These are phyloP conservation scores for Eurosta solidaginis DNA, from an alignment of 1,140 invertebrate species.

Conservation along the genomic window DNA sequence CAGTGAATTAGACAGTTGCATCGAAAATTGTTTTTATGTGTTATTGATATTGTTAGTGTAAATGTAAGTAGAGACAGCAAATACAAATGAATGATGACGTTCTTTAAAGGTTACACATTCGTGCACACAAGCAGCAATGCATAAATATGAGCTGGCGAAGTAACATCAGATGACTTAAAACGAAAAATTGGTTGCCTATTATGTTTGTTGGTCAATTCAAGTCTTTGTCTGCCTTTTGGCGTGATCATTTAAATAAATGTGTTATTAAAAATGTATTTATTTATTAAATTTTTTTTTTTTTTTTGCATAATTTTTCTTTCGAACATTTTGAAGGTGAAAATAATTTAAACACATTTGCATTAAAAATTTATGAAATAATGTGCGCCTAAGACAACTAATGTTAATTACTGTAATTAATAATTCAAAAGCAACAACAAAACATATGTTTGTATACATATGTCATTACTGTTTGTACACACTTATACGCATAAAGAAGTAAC, in stretches of 20 bases:
- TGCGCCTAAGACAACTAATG: neutral
- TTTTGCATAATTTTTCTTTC: neutral
- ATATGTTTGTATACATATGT: neutral
- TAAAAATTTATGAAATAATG: neutral
- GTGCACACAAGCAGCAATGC: neutral
- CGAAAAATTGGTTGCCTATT: neutral
- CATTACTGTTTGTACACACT: neutral
- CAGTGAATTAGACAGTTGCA: neutral
- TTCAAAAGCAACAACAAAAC: neutral
- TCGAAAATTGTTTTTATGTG: too few relatives aligned
- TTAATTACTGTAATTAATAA: constrained; percentile 1
- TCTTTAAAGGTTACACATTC: neutral
- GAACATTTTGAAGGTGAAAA: neutral
- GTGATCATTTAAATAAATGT: constrained; percentile 16
- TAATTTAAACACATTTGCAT: neutral
- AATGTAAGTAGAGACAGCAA: neutral
- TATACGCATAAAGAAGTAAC: too few relatives aligned
- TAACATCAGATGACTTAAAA: neutral
- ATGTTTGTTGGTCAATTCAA: neutral
- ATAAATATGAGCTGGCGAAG: neutral
- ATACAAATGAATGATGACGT: constrained; percentile 14
- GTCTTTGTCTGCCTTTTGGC: neutral
- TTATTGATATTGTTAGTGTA: neutral
- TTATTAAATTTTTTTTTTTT: neutral
- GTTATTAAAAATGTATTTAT: constrained; percentile 1